Evolutionary conservation across 1,140 invertebrate species (phyloP).

Genomic region (Pseudomyrmex cubaensis): DNA sequence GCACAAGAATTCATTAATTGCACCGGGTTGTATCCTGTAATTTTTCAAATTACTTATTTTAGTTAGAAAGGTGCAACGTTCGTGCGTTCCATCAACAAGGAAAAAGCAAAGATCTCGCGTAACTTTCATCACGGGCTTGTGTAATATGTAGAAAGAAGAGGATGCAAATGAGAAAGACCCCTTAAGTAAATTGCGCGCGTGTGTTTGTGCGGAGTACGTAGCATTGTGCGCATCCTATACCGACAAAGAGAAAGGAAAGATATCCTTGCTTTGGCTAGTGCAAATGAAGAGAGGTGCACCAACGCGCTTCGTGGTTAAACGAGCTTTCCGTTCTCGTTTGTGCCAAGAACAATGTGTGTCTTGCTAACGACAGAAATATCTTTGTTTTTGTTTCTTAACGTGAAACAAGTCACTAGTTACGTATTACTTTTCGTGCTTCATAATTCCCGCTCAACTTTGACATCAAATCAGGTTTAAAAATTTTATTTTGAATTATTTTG

Average conservation of each 20-base stretch:
- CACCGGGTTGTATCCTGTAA: neutral
- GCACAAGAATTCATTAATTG: neutral
- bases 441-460: neutral
- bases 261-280: constrained; percentile 13
- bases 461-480: neutral
- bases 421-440: neutral
- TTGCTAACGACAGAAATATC: constrained; percentile 45
- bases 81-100: too few relatives aligned
- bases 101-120: constrained; percentile 8
- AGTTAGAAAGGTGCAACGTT: neutral
- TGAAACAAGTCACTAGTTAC: neutral
- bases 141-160: constrained; percentile 6
- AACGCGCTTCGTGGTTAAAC: constrained; percentile 22
- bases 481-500: too few relatives aligned
- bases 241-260: constrained; percentile 57
- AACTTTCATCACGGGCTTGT: neutral
- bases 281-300: constrained; percentile 17
- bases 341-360: constrained; percentile 9
- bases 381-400: constrained; percentile 26
- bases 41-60: neutral
- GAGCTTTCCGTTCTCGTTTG: constrained; percentile 55
- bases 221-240: constrained; percentile 24
- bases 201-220: neutral
- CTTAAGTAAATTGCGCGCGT: constrained; percentile 31
- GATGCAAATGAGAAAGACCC: constrained; percentile 51